Conservation (phyloP, 2,888 invertebrate species). For the Noctua comes region DNA sequence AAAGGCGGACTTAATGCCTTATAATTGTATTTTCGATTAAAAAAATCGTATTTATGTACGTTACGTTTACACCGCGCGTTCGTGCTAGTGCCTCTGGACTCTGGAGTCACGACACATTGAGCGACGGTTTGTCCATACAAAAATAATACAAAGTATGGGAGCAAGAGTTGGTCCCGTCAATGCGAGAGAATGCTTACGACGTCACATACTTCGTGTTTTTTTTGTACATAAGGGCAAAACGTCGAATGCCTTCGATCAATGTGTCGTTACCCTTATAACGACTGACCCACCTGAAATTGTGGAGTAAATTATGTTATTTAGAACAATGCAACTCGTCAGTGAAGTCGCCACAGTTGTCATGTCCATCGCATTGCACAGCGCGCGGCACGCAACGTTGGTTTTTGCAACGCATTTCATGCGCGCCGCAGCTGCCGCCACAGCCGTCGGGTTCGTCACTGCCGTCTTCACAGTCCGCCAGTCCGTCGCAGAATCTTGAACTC, state of each 20-base stretch:
- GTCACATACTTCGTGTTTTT: not conserved
- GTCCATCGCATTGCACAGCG: slow-evolving; percentile 92
- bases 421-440: slow-evolving; percentile 89
- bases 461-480: slow-evolving; percentile 92
- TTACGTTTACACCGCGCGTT: not conserved
- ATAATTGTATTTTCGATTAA: too few relatives aligned
- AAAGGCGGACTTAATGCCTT: too few relatives aligned
- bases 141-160: not conserved
- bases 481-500: slow-evolving; percentile 92
- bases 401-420: slow-evolving; percentile 84
- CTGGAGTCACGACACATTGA: not conserved
- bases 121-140: not conserved
- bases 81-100: not conserved
- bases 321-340: slow-evolving; percentile 92
- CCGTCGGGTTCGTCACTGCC: slow-evolving; percentile 92
- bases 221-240: not conserved
- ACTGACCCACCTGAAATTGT: not conserved
- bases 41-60: not conserved
- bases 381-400: slow-evolving; percentile 92
- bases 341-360: slow-evolving; percentile 92
- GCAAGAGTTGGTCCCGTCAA: not conserved
- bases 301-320: slow-evolving; percentile 51
- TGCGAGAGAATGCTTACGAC: not conserved
- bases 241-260: not conserved
- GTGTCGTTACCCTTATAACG: not conserved